A percentile compares a stretch with the other conserved stretches of the same genome.
Conservation (phyloP, 2,888 invertebrate species). For the Platycheirus albimanus region DNA sequence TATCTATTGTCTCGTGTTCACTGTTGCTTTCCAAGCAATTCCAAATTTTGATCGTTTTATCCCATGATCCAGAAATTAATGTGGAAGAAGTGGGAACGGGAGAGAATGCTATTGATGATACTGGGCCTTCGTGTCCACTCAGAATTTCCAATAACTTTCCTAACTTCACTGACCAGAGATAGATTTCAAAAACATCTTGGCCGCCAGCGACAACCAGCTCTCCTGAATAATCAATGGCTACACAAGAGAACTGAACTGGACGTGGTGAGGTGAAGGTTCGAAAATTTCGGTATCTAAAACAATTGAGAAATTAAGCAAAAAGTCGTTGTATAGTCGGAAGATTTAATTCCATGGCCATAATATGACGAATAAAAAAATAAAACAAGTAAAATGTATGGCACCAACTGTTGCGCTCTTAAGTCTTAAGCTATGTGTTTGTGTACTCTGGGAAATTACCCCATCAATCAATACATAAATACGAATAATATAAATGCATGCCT, state of each 20-base stretch:
- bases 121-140: conserved; percentile 96
- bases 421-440: no score
- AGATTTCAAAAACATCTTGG: conserved; percentile 97
- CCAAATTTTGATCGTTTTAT: conserved; percentile 95
- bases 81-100: conserved; percentile 88
- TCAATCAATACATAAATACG: no score
- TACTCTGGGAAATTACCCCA: no score
- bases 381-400: no score
- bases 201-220: conserved; percentile 98
- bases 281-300: conserved; percentile 96
- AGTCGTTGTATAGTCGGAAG: no score
- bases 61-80: conserved; percentile 96
- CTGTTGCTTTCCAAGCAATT: conserved; percentile 93
- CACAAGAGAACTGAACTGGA: conserved; percentile 95
- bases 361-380: no score
- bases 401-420: no score
- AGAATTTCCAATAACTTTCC: conserved; percentile 95
- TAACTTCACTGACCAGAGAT: conserved; percentile 97
- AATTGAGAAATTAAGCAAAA: no score
- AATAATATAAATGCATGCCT: no score
- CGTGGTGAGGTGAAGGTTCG: conserved; percentile 96
- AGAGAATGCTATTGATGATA: conserved; percentile 91
- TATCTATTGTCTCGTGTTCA: conserved; percentile 90
- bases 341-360: no score
- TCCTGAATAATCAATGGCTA: conserved; percentile 93